phyloP scores from a whole-genome alignment of 2,113 vertebrate species.

The Pluvialis apricaria region DNA sequence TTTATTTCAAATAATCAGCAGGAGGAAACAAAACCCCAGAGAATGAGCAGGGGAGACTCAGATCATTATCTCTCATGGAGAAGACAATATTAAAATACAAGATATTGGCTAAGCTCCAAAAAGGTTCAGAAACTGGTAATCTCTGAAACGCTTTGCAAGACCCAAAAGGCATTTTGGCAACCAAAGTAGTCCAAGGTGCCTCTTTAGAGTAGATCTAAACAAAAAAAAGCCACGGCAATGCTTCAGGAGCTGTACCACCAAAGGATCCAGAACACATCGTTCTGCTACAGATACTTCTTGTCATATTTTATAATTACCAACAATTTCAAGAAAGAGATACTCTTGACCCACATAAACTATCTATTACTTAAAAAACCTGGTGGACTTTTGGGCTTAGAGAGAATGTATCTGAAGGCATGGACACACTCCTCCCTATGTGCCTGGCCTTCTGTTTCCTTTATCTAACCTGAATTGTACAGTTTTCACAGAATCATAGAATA shows the following conservation, averaged over 20 bases:
- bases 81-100: constrained; percentile 7
- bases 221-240: background rate
- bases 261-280: background rate
- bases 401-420: background rate
- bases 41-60: background rate
- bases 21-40: background rate
- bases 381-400: background rate
- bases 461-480: background rate
- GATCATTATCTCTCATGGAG: background rate
- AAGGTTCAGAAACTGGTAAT: background rate
- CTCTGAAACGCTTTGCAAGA: background rate
- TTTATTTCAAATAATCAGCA: constrained; percentile 22
- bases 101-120: background rate
- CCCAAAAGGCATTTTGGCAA: background rate
- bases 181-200: background rate
- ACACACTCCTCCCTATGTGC: background rate
- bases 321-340: background rate
- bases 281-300: background rate
- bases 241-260: background rate
- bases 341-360: background rate
- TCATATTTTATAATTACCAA: background rate
- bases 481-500: background rate
- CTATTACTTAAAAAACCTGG: background rate
- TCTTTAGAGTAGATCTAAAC: background rate
- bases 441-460: background rate